phyloP scores from a whole-genome alignment of 2,888 invertebrate species.

The Stratiomys singularior region DNA sequence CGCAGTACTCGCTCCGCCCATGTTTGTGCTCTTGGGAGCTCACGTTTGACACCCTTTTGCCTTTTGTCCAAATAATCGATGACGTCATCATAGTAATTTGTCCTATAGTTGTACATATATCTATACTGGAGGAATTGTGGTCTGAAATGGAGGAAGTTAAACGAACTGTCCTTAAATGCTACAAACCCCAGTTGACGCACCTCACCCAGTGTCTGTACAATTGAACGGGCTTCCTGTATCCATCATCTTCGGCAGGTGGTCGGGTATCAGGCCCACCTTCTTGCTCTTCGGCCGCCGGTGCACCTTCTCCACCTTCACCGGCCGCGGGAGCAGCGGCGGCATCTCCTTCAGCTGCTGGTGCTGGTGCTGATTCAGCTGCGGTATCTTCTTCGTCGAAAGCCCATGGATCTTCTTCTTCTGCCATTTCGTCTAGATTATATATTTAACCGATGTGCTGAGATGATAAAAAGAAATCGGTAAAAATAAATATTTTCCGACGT shows the following conservation, averaged over 20 bases:
- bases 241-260: conserved; percentile 67
- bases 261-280: conserved; percentile 65
- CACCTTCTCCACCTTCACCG: conserved; percentile 61
- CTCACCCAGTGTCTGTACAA: conserved; percentile 85
- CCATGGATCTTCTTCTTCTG: conserved; percentile 69
- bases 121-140: conserved; percentile 84
- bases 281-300: conserved; percentile 66
- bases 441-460: not conserved
- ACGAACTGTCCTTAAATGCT: not conserved
- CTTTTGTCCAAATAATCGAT: conserved; percentile 84
- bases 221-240: conserved; percentile 74
- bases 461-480: too few species aligned
- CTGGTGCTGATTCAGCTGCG: conserved; percentile 49
- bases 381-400: conserved; percentile 67
- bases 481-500: too few species aligned
- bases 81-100: conserved; percentile 87
- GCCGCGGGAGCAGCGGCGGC: conserved; percentile 55
- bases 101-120: conserved; percentile 85
- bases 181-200: conserved; percentile 61
- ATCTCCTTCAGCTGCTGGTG: conserved; percentile 54
- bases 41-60: conserved; percentile 74
- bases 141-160: conserved; percentile 64
- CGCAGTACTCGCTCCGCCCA: conserved; percentile 86
- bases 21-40: conserved; percentile 81
- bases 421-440: conserved; percentile 56